A percentile compares a stretch with the other conserved stretches of the same genome.
These are phyloP conservation scores for Procambarus virginalis DNA, from an alignment of 1,140 invertebrate genomes.

Conservation along the genomic window DNA sequence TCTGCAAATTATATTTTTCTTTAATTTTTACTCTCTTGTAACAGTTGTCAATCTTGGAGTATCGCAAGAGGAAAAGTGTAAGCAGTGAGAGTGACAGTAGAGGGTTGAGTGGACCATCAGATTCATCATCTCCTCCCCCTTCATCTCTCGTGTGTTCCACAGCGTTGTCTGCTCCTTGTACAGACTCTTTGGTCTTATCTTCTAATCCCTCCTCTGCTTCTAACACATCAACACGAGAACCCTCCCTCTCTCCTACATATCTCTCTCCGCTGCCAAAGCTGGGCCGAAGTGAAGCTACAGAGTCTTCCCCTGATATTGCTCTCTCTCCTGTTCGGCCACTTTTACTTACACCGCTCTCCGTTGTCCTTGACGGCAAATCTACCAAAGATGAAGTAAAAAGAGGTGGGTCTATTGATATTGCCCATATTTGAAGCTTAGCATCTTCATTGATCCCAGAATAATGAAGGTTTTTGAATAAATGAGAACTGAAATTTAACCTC, in stretches of 20 bases:
- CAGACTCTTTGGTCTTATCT: neutral
- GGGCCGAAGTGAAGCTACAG: neutral
- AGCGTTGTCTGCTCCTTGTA: neutral
- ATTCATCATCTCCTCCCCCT: conserved; percentile 72
- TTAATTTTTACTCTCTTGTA: neutral
- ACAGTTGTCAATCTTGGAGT: conserved; percentile 66
- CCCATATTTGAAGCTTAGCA: neutral
- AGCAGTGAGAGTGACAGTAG: conserved; percentile 27
- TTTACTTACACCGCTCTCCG: conserved; percentile 23
- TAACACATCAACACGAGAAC: neutral
- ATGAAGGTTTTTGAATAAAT: neutral
- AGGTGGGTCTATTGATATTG: conserved; percentile 4
- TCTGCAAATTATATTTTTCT: neutral
- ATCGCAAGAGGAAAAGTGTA: conserved; percentile 63
- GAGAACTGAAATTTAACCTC: neutral
- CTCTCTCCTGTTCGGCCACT: conserved; percentile 48
- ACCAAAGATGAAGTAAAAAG: conserved; percentile 34
- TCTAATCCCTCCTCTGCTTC: neutral
- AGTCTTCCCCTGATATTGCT: conserved; percentile 49
- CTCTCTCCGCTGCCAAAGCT: conserved; percentile 6
- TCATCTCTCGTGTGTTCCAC: neutral
- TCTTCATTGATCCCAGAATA: neutral
- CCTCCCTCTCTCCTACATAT: conserved; percentile 69
- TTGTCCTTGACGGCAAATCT: conserved; percentile 8
- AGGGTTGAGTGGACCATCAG: conserved; percentile 70